phyloP scores from a whole-genome alignment of 2,113 vertebrate genomes.

The Neotragus moschatus region DNA sequence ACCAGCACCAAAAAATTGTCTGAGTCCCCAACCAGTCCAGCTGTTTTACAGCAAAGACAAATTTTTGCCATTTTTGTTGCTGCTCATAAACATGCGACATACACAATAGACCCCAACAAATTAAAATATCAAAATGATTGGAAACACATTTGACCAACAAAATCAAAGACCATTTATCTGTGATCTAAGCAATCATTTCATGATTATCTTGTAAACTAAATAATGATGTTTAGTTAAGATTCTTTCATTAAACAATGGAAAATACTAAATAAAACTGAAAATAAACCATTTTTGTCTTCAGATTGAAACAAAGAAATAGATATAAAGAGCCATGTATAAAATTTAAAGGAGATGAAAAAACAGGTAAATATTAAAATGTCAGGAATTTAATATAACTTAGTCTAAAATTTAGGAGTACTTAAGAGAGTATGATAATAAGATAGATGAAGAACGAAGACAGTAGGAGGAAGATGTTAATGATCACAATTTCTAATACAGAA shows the following conservation, averaged over 20 bases:
- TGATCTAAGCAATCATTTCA: background rate
- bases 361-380: background rate
- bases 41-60: background rate
- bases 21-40: background rate
- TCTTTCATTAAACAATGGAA: background rate
- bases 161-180: background rate
- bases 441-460: background rate
- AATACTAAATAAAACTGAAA: background rate
- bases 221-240: background rate
- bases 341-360: background rate
- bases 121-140: background rate
- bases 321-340: background rate
- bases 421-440: background rate
- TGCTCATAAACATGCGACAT: background rate
- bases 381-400: background rate
- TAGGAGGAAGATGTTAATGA: background rate
- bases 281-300: background rate
- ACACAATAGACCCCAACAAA: background rate
- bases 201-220: background rate
- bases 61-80: background rate
- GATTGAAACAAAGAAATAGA: constrained; percentile 1
- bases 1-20: background rate
- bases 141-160: background rate
- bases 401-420: background rate
- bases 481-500: constrained; percentile 5